Evolutionary conservation across 2,113 vertebrate species (phyloP), one percentile per base, ranked within the genome.

Genomic region (Tichodroma muraria): DNA sequence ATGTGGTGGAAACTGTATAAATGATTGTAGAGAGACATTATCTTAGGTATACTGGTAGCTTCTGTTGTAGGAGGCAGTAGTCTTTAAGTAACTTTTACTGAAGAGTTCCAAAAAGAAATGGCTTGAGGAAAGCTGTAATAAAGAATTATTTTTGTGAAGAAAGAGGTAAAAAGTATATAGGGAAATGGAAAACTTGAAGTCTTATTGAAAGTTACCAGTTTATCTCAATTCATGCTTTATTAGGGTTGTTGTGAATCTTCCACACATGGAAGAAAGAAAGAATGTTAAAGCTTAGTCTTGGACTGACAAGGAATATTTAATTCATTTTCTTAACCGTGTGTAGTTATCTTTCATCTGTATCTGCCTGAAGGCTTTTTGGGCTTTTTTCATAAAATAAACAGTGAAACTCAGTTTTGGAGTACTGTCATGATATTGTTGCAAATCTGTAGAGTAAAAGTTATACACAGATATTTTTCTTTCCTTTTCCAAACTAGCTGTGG

Each of bases 401-500:
- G 5, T 54, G 71, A 66, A 76, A 56, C 37, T 70, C 1, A 5
- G 3, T 83, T 89, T 80, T 77, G 27, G 12, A 77, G 17, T 84
- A 23, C 33, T 49, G 56, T 87, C 5, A n/a, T 77, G 56, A 37
- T 15, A 20, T 52, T 63, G 38, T 82, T 89, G 35, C 28, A 64
- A 66, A 64, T 76, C 17, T 35, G 12, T 28, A 24, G 47, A 80
- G 9, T 81, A 50, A 89, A 86, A 86, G 45, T 50, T 0, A 1
- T 31, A 68, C 31, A 70, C 22, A 30, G 42, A 40, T 53, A 47
- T 88, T 84, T 85, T 80, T 61, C 37, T 95, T 50, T 88, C 87
- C 33, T 79, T 78, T 90, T 96, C 94, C 83, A 37, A 86, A 84
- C 59, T 93, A 99, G 99, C 98, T 99, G 40, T 99, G 99, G 99